phyloP scores from a whole-genome alignment of 2,113 vertebrate species.

The Crotalus viridis region DNA sequence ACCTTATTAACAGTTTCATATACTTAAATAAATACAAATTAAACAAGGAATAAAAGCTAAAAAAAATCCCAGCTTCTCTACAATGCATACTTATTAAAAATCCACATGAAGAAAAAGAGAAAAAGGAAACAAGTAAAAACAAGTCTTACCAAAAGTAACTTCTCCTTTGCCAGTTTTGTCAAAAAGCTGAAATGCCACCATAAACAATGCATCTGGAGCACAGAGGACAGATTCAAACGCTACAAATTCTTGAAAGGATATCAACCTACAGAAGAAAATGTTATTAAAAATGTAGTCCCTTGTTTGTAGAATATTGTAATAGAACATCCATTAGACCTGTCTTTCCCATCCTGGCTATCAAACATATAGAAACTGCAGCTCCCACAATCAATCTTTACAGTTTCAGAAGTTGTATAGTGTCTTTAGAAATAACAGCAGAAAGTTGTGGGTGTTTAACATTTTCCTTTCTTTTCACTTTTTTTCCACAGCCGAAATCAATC shows the following conservation, averaged over 20 bases:
- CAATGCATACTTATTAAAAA: not conserved
- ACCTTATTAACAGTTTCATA: not conserved
- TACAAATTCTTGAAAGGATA: conserved; percentile 89
- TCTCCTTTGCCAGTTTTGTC: conserved; percentile 85
- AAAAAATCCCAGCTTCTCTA: not conserved
- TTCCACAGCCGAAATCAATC: not conserved
- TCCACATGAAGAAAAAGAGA: not conserved
- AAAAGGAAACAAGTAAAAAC: not conserved
- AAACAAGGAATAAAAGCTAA: not conserved
- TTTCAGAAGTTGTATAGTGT: not conserved
- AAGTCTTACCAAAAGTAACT: conserved; percentile 82
- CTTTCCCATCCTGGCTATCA: too few relatives aligned
- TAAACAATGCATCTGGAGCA: conserved; percentile 82
- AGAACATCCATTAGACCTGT: not conserved
- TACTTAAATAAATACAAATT: not conserved
- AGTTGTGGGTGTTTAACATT: not conserved
- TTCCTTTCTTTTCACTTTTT: not conserved
- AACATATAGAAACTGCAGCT: not conserved
- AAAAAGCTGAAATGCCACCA: conserved; percentile 88
- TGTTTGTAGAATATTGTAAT: not conserved
- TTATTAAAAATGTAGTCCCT: not conserved
- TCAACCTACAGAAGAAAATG: conserved; percentile 72
- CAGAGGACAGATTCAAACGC: conserved; percentile 87
- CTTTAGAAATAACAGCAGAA: not conserved
- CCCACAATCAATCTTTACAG: not conserved